phyloP scores from a whole-genome alignment of 92 coral and sea anemone species.

The Siderastrea siderea region DNA sequence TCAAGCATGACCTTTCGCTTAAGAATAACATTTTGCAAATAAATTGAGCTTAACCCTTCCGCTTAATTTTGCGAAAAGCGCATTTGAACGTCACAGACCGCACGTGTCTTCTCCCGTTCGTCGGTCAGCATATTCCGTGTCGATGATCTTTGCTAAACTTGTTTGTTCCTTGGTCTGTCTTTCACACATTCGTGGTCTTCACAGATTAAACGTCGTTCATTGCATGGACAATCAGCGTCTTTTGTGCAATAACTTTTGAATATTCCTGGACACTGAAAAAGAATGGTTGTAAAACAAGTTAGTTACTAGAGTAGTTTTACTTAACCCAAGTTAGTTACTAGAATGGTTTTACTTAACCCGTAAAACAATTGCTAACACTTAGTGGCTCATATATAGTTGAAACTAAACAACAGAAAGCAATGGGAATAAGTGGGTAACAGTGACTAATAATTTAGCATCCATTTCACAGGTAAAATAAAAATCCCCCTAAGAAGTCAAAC shows the following conservation, averaged over 20 bases:
- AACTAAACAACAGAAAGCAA: too few species aligned
- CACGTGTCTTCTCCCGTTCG: not conserved
- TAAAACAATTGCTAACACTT: too few species aligned
- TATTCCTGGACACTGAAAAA: constrained; percentile 19
- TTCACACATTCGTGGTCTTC: constrained; percentile 41
- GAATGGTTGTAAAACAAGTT: too few species aligned
- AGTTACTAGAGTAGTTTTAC: not conserved
- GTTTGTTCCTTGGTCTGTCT: not conserved
- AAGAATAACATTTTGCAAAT: not conserved
- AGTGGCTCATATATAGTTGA: too few species aligned
- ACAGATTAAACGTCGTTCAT: constrained; percentile 10
- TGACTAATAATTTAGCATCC: too few species aligned
- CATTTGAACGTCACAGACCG: not conserved
- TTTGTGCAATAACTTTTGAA: not conserved
- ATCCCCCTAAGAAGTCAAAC: not conserved
- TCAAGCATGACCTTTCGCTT: not conserved
- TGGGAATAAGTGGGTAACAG: too few species aligned
- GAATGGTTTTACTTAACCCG: too few species aligned
- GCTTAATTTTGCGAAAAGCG: not conserved
- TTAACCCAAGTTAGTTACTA: too few species aligned
- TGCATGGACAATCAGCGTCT: constrained; percentile 26
- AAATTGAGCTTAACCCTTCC: not conserved
- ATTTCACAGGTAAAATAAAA: too few species aligned
- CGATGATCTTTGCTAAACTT: not conserved
- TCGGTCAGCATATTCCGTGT: not conserved